phyloP scores from a whole-genome alignment of 2,797 vertebrate genomes.

The Semaprochilodus insignis region DNA sequence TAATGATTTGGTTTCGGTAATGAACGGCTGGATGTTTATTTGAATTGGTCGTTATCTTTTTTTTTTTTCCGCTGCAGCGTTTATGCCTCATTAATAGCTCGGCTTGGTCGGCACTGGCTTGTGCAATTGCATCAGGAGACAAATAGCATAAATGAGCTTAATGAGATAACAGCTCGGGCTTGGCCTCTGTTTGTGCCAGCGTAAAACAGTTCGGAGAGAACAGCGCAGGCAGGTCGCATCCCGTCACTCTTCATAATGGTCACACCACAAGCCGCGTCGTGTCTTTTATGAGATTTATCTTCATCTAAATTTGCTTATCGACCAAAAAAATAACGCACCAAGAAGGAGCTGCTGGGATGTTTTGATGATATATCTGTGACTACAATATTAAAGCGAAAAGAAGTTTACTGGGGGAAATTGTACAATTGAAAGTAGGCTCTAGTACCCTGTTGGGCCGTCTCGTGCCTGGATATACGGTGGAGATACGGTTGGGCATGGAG shows the following conservation, averaged over 20 bases:
- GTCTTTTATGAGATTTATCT: background rate
- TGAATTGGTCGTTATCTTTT: slow-evolving; percentile 30
- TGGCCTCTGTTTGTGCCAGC: slow-evolving; percentile 7
- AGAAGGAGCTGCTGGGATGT: too few relatives aligned
- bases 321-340: too few relatives aligned
- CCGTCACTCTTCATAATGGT: background rate
- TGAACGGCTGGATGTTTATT: slow-evolving; percentile 43
- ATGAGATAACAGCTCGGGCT: slow-evolving; percentile 47
- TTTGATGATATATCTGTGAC: too few relatives aligned
- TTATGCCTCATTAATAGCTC: slow-evolving; percentile 57
- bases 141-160: slow-evolving; percentile 55
- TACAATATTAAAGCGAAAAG: too few relatives aligned
- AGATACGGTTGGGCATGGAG: too few relatives aligned
- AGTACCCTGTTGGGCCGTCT: too few relatives aligned
- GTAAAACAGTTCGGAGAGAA: background rate
- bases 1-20: slow-evolving; percentile 48
- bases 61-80: slow-evolving; percentile 32
- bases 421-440: too few relatives aligned
- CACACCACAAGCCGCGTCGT: background rate
- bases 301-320: background rate
- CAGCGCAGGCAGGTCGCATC: background rate
- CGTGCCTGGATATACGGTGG: too few relatives aligned
- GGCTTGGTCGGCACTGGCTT: slow-evolving; percentile 28
- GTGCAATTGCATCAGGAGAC: slow-evolving; percentile 49
- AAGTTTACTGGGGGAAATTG: too few relatives aligned